A percentile compares a stretch with the other conserved stretches of the same genome.
phyloP scores from a whole-genome alignment of 2,797 vertebrate species.

The Hydrocynus forskahlii region DNA sequence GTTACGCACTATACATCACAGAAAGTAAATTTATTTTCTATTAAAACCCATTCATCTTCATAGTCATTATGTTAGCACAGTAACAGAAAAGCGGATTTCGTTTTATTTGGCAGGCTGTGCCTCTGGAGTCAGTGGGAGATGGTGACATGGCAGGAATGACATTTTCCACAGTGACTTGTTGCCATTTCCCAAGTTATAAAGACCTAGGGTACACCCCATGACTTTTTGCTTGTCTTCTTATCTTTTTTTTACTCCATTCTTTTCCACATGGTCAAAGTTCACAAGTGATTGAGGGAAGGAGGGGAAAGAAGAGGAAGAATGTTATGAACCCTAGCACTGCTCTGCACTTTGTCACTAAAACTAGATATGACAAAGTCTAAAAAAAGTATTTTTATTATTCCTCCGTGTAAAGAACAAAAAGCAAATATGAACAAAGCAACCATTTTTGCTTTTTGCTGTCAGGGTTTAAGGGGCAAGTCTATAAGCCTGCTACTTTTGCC shows the following conservation, averaged over 20 bases:
- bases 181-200: neutral
- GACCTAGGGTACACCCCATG: neutral
- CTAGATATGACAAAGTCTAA: no score
- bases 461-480: no score
- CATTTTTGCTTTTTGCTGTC: no score
- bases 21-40: neutral
- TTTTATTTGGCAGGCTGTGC: neutral
- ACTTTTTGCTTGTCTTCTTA: neutral
- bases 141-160: slow-evolving; percentile 4
- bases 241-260: neutral
- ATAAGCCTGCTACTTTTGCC: no score
- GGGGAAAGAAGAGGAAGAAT: neutral
- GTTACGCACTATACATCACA: neutral
- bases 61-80: neutral
- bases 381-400: no score
- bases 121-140: slow-evolving; percentile 1
- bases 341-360: neutral
- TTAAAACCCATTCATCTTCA: slow-evolving; percentile 12
- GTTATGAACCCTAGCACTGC: neutral
- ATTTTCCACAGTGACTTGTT: slow-evolving; percentile 6
- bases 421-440: neutral
- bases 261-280: neutral
- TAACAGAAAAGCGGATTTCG: neutral
- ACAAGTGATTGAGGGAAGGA: neutral
- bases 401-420: neutral